Evolutionary conservation across 1,140 invertebrate species (phyloP).

Genomic region (Neodiprion virginianus): DNA sequence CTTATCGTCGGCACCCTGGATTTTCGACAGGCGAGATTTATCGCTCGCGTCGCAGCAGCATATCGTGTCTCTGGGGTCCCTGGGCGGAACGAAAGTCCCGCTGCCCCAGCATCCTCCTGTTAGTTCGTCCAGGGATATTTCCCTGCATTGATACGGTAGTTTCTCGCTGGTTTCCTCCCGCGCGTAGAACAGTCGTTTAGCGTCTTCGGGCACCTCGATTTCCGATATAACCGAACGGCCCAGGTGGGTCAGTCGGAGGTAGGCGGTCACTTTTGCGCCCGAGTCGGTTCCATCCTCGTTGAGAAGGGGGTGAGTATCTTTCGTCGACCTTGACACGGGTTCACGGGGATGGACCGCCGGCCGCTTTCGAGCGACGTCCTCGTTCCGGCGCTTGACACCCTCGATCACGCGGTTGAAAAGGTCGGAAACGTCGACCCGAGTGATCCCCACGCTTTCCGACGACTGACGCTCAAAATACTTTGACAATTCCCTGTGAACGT

Average conservation of each 20-base stretch:
- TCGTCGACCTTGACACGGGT: constrained; percentile 37
- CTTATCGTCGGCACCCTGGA: neutral
- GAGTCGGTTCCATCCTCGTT: constrained; percentile 28
- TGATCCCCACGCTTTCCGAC: constrained; percentile 33
- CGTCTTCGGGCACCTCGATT: constrained; percentile 24
- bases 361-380: constrained; percentile 43
- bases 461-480: constrained; percentile 37
- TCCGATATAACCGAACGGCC: constrained; percentile 47
- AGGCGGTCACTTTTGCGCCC: constrained; percentile 34
- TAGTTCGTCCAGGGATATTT: constrained; percentile 32
- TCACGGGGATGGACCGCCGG: constrained; percentile 14
- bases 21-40: neutral
- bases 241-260: constrained; percentile 45
- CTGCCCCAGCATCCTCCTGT: constrained; percentile 28
- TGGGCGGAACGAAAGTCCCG: constrained; percentile 17
- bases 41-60: constrained; percentile 24
- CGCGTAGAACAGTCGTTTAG: constrained; percentile 21
- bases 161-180: constrained; percentile 38
- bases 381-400: constrained; percentile 42
- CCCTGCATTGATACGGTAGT: constrained; percentile 40
- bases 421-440: constrained; percentile 34
- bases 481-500: constrained; percentile 37
- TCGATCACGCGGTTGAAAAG: constrained; percentile 45
- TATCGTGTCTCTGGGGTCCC: constrained; percentile 15
- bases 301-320: constrained; percentile 33